These are phyloP conservation scores for Nymphicus hollandicus DNA, from an alignment of 2,113 vertebrate genomes.

Conservation along the genomic window DNA sequence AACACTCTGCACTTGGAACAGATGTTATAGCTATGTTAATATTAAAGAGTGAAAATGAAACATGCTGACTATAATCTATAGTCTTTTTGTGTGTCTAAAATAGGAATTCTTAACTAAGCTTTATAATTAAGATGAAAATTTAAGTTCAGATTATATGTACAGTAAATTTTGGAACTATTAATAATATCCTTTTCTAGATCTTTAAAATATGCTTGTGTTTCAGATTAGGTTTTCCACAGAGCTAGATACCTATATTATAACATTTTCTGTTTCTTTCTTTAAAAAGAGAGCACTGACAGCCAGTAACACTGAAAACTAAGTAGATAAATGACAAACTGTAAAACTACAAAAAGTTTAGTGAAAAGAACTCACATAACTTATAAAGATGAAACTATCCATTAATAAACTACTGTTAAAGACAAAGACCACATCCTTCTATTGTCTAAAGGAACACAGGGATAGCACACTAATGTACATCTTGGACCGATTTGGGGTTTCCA, in stretches of 20 bases:
- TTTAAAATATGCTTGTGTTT: neutral
- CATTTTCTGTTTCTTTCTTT: neutral
- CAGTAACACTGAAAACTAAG: neutral
- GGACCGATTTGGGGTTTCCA: neutral
- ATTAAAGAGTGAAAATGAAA: neutral
- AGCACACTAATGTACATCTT: neutral
- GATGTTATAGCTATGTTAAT: neutral
- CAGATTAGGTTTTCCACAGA: neutral
- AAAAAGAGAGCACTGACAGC: neutral
- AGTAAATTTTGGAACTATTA: neutral
- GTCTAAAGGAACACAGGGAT: neutral
- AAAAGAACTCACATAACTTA: neutral
- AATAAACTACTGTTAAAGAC: neutral
- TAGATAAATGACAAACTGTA: neutral
- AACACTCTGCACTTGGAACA: neutral
- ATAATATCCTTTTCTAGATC: neutral
- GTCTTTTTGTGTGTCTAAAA: neutral
- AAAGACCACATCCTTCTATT: neutral
- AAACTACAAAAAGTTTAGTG: neutral
- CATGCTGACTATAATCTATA: neutral
- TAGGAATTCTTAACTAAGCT: neutral
- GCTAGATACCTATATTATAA: neutral
- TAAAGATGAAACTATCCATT: neutral
- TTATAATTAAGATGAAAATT: conserved; percentile 16
- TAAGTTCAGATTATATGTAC: neutral